Conservation (phyloP, 1,140 invertebrate species). For the Chrysoperla carnea region DNA sequence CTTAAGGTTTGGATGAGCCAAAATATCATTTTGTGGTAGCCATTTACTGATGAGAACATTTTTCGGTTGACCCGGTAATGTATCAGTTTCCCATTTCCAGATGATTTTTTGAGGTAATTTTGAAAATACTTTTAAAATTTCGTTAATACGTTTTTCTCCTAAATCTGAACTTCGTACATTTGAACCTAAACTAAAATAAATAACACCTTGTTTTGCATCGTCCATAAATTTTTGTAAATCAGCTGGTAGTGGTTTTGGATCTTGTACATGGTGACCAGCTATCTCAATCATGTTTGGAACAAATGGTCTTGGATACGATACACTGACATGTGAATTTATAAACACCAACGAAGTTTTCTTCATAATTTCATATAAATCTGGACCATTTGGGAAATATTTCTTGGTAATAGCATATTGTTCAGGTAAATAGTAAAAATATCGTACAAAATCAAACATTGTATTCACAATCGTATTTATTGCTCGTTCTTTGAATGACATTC, state of each 20-base stretch:
- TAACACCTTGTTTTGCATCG: conserved; percentile 28
- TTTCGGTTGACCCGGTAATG: conserved; percentile 8
- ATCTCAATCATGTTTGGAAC: conserved; percentile 6
- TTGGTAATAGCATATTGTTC: background rate
- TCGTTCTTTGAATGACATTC: conserved; percentile 22
- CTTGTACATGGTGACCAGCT: background rate
- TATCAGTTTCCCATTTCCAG: conserved; percentile 28
- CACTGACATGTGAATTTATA: conserved; percentile 16
- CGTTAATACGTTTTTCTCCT: conserved; percentile 15
- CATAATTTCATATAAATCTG: background rate
- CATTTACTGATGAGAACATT: conserved; percentile 2
- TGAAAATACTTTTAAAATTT: conserved; percentile 24
- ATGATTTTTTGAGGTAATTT: conserved; percentile 28
- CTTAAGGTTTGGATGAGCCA: conserved; percentile 2
- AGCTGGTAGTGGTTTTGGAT: conserved; percentile 8
- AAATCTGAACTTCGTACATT: conserved; percentile 34
- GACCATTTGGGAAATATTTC: background rate
- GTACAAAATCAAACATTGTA: too few species aligned
- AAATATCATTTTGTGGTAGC: conserved; percentile 20
- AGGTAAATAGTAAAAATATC: background rate
- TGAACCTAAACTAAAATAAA: conserved; percentile 41
- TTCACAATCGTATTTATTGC: conserved; percentile 4
- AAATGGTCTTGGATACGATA: conserved; percentile 11
- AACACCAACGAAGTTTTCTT: conserved; percentile 2
- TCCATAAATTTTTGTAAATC: conserved; percentile 32